Percentiles rank a stretch among this genome's conserved stretches.
phyloP scores from a whole-genome alignment of 2,888 invertebrate genomes.

The Podotricha telesiphe region DNA sequence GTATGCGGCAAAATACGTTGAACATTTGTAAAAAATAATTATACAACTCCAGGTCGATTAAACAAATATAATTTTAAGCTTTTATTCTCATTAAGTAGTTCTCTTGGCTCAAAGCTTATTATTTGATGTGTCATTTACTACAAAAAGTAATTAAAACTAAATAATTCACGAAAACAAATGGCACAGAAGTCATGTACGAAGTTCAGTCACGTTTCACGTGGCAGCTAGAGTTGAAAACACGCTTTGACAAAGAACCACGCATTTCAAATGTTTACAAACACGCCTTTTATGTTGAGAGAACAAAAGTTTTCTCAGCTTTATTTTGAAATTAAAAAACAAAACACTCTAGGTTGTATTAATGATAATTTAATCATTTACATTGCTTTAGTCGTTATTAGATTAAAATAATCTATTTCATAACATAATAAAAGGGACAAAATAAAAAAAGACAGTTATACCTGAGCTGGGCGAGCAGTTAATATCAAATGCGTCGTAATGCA shows the following conservation, averaged over 20 bases:
- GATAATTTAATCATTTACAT: not conserved
- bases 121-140: not conserved
- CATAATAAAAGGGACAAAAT: constrained; percentile 15
- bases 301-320: constrained; percentile 46
- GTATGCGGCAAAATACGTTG: constrained; percentile 29
- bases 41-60: constrained; percentile 24
- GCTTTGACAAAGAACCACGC: constrained; percentile 59
- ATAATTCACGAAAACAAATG: constrained; percentile 7
- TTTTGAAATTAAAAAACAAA: constrained; percentile 47
- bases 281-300: constrained; percentile 47
- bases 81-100: not conserved
- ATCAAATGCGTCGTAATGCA: constrained; percentile 63
- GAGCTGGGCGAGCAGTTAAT: constrained; percentile 35
- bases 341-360: not conserved
- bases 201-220: constrained; percentile 56
- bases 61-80: not conserved
- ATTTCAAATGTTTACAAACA: constrained; percentile 66
- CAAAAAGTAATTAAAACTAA: not conserved
- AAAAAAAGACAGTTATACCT: constrained; percentile 55
- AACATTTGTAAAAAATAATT: constrained; percentile 33
- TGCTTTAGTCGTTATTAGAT: not conserved
- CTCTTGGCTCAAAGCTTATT: not conserved
- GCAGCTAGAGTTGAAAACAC: constrained; percentile 64
- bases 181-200: constrained; percentile 18
- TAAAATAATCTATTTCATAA: not conserved